Conservation (phyloP, 2,888 invertebrate species). For the Morpho helenor region DNA sequence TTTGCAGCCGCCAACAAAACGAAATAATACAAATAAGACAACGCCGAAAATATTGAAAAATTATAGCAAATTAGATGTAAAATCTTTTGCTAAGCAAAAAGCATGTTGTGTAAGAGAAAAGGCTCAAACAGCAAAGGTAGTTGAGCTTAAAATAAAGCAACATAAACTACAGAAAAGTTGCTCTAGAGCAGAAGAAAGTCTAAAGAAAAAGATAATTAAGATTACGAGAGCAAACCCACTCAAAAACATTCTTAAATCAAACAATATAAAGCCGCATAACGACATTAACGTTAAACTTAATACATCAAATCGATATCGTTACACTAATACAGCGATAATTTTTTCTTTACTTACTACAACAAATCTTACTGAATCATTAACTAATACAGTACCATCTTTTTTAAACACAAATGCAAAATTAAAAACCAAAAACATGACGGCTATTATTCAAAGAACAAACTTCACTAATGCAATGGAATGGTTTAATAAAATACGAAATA, state of each 20-base stretch:
- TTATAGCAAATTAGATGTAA: not conserved
- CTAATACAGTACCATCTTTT: not conserved
- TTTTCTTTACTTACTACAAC: not conserved
- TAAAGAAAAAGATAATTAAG: not conserved
- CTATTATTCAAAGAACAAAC: not conserved
- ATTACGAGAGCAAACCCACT: not conserved
- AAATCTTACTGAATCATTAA: not conserved
- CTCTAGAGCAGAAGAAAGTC: not conserved
- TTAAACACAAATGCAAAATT: not conserved
- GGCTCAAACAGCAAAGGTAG: too few relatives aligned
- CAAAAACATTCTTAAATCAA: not conserved
- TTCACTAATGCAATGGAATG: constrained; percentile 42
- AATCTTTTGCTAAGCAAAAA: not conserved
- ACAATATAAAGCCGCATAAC: not conserved
- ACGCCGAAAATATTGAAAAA: not conserved
- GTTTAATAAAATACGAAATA: constrained; percentile 41
- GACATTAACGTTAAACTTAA: not conserved
- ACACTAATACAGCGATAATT: not conserved
- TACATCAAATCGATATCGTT: too few relatives aligned
- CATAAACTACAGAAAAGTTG: not conserved
- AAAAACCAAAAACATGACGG: not conserved
- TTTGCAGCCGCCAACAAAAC: not conserved
- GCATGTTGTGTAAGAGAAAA: not conserved
- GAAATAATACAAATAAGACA: not conserved
- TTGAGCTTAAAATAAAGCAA: too few relatives aligned